Evolutionary conservation across 2,888 invertebrate species (phyloP).

Genomic region (Taenaris catops): DNA sequence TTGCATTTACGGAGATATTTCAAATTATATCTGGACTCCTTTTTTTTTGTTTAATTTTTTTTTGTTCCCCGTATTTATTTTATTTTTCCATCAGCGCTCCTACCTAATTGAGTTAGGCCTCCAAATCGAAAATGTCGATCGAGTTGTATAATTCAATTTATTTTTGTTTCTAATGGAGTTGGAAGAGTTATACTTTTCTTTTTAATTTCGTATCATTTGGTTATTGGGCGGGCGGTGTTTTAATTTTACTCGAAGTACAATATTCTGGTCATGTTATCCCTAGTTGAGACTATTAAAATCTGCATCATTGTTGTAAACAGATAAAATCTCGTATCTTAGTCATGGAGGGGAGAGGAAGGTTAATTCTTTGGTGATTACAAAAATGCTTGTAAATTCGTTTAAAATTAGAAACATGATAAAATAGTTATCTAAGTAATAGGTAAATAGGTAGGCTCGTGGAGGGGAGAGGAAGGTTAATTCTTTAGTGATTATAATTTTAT

Average conservation of each 20-base stretch:
- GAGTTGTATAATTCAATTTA: slow-evolving; percentile 79
- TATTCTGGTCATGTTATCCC: neutral
- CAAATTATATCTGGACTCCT: slow-evolving; percentile 76
- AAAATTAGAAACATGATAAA: too few species aligned
- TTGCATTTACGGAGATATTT: slow-evolving; percentile 80
- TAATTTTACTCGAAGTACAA: slow-evolving; percentile 8
- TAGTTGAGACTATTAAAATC: too few species aligned
- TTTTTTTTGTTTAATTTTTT: slow-evolving; percentile 74
- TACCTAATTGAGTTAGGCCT: slow-evolving; percentile 78
- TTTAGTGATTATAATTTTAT: too few species aligned
- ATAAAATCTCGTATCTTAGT: too few species aligned
- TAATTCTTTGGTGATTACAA: too few species aligned
- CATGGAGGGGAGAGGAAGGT: too few species aligned
- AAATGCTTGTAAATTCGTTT: too few species aligned
- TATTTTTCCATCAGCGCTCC: slow-evolving; percentile 77
- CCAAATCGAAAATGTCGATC: slow-evolving; percentile 79
- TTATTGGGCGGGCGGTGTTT: slow-evolving; percentile 12
- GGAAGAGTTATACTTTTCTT: slow-evolving; percentile 62
- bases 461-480: too few species aligned
- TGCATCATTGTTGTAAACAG: too few species aligned
- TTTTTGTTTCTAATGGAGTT: slow-evolving; percentile 80
- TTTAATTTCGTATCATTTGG: slow-evolving; percentile 65
- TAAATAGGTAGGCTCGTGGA: too few species aligned
- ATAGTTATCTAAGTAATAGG: too few species aligned
- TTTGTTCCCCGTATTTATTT: slow-evolving; percentile 75